Evolutionary conservation across 2,113 vertebrate genomes (phyloP).

Genomic region (Aptenodytes patagonicus): DNA sequence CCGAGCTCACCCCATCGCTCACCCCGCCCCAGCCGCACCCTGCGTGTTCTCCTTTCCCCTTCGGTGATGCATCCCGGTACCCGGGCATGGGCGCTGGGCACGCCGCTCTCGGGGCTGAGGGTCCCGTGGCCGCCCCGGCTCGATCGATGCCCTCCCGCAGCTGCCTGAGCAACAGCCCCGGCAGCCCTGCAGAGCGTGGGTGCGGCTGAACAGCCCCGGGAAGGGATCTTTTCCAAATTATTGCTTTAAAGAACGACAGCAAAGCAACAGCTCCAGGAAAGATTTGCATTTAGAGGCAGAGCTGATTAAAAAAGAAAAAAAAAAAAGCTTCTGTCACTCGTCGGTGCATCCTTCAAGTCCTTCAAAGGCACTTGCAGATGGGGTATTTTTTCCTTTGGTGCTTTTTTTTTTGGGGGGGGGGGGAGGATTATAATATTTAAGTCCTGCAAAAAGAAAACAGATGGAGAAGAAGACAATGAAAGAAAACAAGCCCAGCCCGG

Average conservation of each 20-base stretch:
- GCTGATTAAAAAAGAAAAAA: neutral
- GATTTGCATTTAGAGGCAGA: neutral
- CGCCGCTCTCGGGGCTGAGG: fast-evolving
- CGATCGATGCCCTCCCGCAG: neutral
- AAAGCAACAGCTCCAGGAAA: neutral
- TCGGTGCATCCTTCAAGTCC: neutral
- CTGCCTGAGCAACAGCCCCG: neutral
- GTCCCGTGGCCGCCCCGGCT: fast-evolving
- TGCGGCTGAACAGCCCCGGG: neutral
- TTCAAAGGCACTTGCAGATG: neutral
- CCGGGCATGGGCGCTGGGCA: fast-evolving
- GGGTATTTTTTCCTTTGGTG: neutral
- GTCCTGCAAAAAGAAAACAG: neutral
- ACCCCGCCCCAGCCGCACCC: neutral
- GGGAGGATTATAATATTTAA: neutral
- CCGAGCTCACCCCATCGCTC: neutral
- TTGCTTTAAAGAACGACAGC: neutral
- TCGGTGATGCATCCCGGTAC: fast-evolving
- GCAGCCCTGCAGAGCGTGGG: neutral
- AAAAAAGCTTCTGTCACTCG: neutral
- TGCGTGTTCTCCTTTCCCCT: neutral
- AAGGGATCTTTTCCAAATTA: neutral
- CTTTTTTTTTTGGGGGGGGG: too few species aligned
- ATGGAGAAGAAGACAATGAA: neutral
- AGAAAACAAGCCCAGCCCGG: neutral